Conservation (phyloP, 2,888 invertebrate genomes). For the Acleris emargana region DNA sequence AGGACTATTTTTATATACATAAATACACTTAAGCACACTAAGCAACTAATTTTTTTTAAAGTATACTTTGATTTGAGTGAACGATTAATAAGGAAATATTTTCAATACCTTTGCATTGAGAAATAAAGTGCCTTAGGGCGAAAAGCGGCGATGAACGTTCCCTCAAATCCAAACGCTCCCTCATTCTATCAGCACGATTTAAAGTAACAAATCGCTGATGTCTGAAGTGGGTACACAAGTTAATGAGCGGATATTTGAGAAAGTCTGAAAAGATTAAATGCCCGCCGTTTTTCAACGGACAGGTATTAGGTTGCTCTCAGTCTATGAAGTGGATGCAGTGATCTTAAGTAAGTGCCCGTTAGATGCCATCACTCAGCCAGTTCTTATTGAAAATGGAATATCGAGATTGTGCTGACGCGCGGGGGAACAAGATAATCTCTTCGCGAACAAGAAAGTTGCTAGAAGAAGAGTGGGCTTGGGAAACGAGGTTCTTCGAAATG, state of each 20-base stretch:
- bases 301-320: constrained; percentile 45
- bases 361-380: constrained; percentile 30
- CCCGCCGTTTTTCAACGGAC: constrained; percentile 68
- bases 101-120: constrained; percentile 46
- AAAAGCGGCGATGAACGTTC: constrained; percentile 50
- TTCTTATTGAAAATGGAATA: constrained; percentile 37
- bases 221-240: constrained; percentile 77
- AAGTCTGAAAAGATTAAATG: constrained; percentile 78
- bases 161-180: constrained; percentile 61
- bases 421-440: constrained; percentile 26
- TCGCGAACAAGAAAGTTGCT: constrained; percentile 10
- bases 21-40: constrained; percentile 51
- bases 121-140: constrained; percentile 47
- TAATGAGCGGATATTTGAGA: constrained; percentile 80
- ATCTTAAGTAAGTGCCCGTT: constrained; percentile 49
- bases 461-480: constrained; percentile 1
- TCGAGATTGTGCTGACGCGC: constrained; percentile 34
- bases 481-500: neutral
- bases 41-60: constrained; percentile 51
- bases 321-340: constrained; percentile 54
- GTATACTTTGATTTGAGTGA: constrained; percentile 53
- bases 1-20: neutral
- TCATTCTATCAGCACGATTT: constrained; percentile 73
- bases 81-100: constrained; percentile 57
- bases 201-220: constrained; percentile 76